Conservation (phyloP, 2,797 vertebrate genomes). For the Pygocentrus nattereri region DNA sequence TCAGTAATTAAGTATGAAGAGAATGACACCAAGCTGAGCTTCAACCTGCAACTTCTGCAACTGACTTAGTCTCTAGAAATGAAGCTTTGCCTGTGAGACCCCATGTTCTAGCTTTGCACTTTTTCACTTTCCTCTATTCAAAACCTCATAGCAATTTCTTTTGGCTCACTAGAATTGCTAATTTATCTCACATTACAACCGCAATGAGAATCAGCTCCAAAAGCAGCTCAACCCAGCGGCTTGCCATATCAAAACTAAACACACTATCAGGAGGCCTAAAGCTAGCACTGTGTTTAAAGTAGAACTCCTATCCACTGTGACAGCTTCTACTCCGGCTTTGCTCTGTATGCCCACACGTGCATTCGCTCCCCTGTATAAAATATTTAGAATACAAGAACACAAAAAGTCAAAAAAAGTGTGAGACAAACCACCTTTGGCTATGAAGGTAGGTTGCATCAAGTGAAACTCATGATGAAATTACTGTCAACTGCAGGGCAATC, state of each 20-base stretch:
- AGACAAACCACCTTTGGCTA: slow-evolving; percentile 21
- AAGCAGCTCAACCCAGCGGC: neutral
- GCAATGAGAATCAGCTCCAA: too few relatives aligned
- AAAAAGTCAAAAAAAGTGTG: neutral
- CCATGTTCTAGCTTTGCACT: too few relatives aligned
- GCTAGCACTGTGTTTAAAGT: neutral
- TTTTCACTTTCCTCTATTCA: too few relatives aligned
- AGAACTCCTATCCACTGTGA: neutral
- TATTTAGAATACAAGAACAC: neutral
- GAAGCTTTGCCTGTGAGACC: too few relatives aligned
- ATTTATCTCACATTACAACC: too few relatives aligned
- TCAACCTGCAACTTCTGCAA: too few relatives aligned
- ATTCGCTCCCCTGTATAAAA: neutral
- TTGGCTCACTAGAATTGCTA: too few relatives aligned
- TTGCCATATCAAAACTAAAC: neutral
- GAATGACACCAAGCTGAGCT: too few relatives aligned
- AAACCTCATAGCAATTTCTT: too few relatives aligned
- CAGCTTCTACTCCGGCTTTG: neutral
- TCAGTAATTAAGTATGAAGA: too few relatives aligned
- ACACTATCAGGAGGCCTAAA: neutral
- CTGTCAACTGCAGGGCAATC: slow-evolving; percentile 52
- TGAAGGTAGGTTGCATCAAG: slow-evolving; percentile 19
- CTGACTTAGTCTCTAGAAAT: too few relatives aligned
- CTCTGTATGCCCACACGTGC: neutral
- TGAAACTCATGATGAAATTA: slow-evolving; percentile 55